A percentile compares a stretch with the other conserved stretches of the same genome.
Conservation (phyloP, 2,113 vertebrate species). For the Australoheros scitulus region DNA sequence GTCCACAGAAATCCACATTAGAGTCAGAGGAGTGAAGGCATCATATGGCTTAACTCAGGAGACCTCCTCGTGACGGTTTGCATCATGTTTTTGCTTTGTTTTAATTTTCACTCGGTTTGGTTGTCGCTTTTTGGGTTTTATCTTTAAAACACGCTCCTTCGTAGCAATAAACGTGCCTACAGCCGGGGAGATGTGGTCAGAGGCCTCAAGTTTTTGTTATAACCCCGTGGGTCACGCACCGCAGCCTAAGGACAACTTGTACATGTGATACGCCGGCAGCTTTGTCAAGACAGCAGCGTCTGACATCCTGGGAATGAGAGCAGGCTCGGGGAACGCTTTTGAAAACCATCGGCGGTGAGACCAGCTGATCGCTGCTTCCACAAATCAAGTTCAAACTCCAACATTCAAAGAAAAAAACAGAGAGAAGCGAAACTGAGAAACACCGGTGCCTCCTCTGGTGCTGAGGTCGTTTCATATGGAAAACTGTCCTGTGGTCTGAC, state of each 20-base stretch:
- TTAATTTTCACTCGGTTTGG: too few species aligned
- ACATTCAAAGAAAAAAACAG: neutral
- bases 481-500: neutral
- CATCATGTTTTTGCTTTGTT: neutral
- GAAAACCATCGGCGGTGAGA: neutral
- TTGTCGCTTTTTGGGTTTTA: neutral
- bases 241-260: accelerated
- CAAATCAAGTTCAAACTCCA: neutral
- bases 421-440: neutral
- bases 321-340: accelerated
- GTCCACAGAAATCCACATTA: too few species aligned
- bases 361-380: neutral
- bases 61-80: too few species aligned
- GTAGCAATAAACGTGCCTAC: neutral
- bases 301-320: neutral
- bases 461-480: too few species aligned
- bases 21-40: too few species aligned
- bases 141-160: neutral
- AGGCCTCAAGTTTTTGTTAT: neutral
- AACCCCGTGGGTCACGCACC: neutral
- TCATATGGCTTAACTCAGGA: too few species aligned
- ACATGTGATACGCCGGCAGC: neutral
- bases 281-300: neutral
- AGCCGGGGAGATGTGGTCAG: neutral
- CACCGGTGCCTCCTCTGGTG: neutral